Evolutionary conservation across 2,113 vertebrate species (phyloP), one percentile per base, ranked within the genome.

Genomic region (Alethe diademata): DNA sequence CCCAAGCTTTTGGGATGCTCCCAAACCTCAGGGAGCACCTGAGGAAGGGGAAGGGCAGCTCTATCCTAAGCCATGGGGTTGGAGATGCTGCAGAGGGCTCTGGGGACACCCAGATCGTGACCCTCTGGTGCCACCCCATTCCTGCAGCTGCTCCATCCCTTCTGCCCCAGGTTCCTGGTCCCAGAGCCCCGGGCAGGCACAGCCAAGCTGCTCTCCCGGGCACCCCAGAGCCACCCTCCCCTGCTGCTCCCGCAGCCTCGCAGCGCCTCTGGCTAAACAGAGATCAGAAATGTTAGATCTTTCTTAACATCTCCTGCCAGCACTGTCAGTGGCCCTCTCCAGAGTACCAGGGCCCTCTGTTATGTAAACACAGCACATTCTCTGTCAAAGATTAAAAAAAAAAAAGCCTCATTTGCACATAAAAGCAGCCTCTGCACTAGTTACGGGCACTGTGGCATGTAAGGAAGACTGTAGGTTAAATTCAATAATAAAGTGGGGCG

Each of bases 251-350:
- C 79, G 79, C 91, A 92, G 96, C 97, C 97, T 98, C 97, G 79
- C 91, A 96, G 87, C 2, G 98, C 98, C 98, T 97, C 96, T 94
- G 98, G 98, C 98, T 96, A 98, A 97, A 94, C 96, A 96, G 97
- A 88, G 90, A 98, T 98, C 97, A 98, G 98, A 98, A 96, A 95
- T 95, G 96, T 97, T 96, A 98, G 98, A 98, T 98, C 98, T 98
- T 97, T 96, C 97, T 71, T 97, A 97, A 95, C 97, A 98, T 97
- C 97, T 98, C 98, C 97, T 98, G 98, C 97, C 97, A 98, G 97
- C 92, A 54, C 97, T 97, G 97, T 95, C 98, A 97, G 96, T 81
- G 95, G 73, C 92, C 92, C 42, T 86, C 95, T 95, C 92, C 88
- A 60, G 95, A 97, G 97, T 96, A 97, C 97, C 93, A 8, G 90